Evolutionary conservation across 2,888 invertebrate species (phyloP).

Genomic region (Rotaria sp.): DNA sequence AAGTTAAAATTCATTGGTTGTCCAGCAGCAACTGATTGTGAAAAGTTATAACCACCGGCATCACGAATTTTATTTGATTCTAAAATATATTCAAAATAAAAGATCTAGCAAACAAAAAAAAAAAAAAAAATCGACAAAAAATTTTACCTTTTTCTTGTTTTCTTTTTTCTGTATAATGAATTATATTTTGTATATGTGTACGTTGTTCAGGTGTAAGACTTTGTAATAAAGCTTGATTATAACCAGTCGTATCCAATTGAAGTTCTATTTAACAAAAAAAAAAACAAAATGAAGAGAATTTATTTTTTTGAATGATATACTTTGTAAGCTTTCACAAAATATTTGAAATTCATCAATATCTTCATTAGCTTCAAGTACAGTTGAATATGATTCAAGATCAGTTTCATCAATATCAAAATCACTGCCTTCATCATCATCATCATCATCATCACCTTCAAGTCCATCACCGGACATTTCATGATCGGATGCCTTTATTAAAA

Average conservation of each 20-base stretch:
- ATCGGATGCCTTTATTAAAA: not conserved
- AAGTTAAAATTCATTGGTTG: constrained; percentile 90
- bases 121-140: not conserved
- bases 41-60: constrained; percentile 80
- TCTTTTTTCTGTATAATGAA: constrained; percentile 81
- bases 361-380: constrained; percentile 81
- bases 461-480: constrained; percentile 67
- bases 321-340: constrained; percentile 70
- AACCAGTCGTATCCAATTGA: constrained; percentile 33
- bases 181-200: constrained; percentile 75
- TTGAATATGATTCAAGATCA: constrained; percentile 79
- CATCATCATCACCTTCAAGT: constrained; percentile 71
- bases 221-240: constrained; percentile 61
- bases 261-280: not conserved
- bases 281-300: not conserved
- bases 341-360: constrained; percentile 79
- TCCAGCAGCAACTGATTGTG: constrained; percentile 64
- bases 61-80: constrained; percentile 78
- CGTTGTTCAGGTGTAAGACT: constrained; percentile 72
- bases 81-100: not conserved
- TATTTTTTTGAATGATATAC: not conserved
- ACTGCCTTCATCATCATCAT: constrained; percentile 71
- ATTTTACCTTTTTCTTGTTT: constrained; percentile 63
- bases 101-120: not conserved
- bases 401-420: constrained; percentile 70